Evolutionary conservation across 92 coral and sea anemone species (phyloP).

Genomic region (Nematostella vectensis): DNA sequence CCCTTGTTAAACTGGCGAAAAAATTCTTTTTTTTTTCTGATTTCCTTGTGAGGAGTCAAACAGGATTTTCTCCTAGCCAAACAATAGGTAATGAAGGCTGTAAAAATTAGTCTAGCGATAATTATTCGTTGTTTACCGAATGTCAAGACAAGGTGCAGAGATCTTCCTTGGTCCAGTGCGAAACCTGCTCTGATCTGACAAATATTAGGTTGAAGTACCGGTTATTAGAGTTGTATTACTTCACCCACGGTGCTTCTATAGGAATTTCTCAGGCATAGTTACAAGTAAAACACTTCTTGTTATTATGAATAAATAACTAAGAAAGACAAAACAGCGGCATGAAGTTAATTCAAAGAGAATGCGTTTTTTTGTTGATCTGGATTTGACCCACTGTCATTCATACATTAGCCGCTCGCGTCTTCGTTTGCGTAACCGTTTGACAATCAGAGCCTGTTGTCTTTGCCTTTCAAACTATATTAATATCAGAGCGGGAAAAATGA

Average conservation of each 20-base stretch:
- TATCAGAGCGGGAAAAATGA: conserved; percentile 59
- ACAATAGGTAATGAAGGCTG: conserved; percentile 34
- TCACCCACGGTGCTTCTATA: too few species aligned
- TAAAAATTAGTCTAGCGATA: conserved; percentile 10
- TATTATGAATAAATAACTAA: too few species aligned
- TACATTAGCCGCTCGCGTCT: conserved; percentile 18
- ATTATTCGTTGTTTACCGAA: conserved; percentile 34
- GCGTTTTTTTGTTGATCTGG: neutral
- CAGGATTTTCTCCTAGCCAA: conserved; percentile 36
- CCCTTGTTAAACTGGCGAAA: too few species aligned
- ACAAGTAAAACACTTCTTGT: too few species aligned
- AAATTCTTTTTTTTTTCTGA: conserved; percentile 7
- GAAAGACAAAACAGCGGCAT: conserved; percentile 2
- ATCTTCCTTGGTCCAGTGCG: too few species aligned
- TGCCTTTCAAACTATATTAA: conserved; percentile 44
- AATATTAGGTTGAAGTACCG: too few species aligned
- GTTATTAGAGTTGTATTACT: too few species aligned
- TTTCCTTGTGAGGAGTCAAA: conserved; percentile 16
- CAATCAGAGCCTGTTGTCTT: conserved; percentile 38
- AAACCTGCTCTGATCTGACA: too few species aligned
- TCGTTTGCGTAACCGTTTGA: conserved; percentile 17
- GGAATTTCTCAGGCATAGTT: too few species aligned
- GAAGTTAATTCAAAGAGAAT: neutral
- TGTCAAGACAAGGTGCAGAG: too few species aligned
- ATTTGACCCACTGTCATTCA: conserved; percentile 14